phyloP scores from a whole-genome alignment of 2,797 vertebrate species.

The Thunnus albacares region DNA sequence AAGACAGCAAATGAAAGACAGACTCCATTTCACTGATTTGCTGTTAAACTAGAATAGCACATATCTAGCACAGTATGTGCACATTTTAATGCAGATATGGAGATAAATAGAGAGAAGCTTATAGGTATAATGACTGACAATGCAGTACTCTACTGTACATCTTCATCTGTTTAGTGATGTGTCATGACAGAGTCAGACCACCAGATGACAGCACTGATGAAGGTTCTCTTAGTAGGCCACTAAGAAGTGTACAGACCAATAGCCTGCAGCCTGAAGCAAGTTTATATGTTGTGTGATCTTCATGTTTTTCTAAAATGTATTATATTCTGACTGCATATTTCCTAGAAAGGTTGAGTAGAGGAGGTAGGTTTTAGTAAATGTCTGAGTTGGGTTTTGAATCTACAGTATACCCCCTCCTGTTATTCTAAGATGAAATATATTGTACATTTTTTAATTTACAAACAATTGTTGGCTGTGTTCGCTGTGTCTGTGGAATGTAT shows the following conservation, averaged over 20 bases:
- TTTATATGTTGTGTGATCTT: neutral
- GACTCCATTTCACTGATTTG: neutral
- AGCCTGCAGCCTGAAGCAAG: neutral
- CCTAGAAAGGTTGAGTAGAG: neutral
- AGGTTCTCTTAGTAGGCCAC: constrained; percentile 48
- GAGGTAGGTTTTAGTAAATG: neutral
- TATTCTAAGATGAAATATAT: neutral
- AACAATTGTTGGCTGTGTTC: neutral
- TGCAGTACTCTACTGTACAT: neutral
- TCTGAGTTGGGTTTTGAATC: neutral
- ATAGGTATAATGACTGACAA: neutral
- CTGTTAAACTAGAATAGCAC: neutral
- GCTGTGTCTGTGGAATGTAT: neutral
- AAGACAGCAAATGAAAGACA: neutral
- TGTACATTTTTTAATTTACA: neutral
- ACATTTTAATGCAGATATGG: neutral
- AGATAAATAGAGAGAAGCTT: neutral
- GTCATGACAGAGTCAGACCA: constrained; percentile 76
- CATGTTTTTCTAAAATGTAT: neutral
- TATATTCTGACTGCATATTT: neutral
- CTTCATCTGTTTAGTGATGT: constrained; percentile 34
- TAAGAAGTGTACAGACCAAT: constrained; percentile 4
- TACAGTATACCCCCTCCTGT: neutral
- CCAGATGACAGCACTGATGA: constrained; percentile 82
- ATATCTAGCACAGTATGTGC: neutral